Conservation (phyloP, 2,888 invertebrate species). For the Perizoma affinitatum region DNA sequence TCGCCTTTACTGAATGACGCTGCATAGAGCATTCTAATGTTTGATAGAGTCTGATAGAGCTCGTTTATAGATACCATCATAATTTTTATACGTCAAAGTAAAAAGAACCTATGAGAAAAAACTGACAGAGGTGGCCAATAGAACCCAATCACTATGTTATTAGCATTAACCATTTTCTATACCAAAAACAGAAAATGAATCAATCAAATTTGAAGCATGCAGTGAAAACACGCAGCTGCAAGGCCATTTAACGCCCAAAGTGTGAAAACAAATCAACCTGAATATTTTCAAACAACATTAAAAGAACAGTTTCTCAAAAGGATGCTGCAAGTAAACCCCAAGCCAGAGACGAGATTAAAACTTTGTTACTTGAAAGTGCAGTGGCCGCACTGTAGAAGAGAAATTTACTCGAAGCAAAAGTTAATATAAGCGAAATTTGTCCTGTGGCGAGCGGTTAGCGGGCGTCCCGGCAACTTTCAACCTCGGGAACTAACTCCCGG, state of each 20-base stretch:
- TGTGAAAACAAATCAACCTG: slow-evolving; percentile 28
- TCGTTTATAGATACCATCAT: slow-evolving; percentile 11
- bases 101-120: background rate
- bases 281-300: slow-evolving; percentile 39
- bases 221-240: too few species aligned
- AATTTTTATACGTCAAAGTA: background rate
- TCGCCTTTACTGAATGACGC: slow-evolving; percentile 60
- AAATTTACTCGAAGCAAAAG: slow-evolving; percentile 79
- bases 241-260: slow-evolving; percentile 15
- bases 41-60: slow-evolving; percentile 28
- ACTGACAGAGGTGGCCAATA: too few species aligned
- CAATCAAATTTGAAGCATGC: background rate
- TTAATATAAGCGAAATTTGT: slow-evolving; percentile 82
- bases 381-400: slow-evolving; percentile 71
- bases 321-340: slow-evolving; percentile 45
- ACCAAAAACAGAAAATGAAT: background rate
- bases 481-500: slow-evolving; percentile 57
- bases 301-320: slow-evolving; percentile 36
- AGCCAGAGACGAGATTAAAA: slow-evolving; percentile 72
- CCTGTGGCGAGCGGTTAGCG: slow-evolving; percentile 69
- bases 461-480: slow-evolving; percentile 59
- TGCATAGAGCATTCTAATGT: slow-evolving; percentile 45
- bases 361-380: slow-evolving; percentile 77
- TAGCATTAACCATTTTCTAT: too few species aligned
- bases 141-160: too few species aligned